A percentile compares a stretch with the other conserved stretches of the same genome.
These are phyloP conservation scores for Apeira syringaria DNA, from an alignment of 2,888 invertebrate species.

Conservation along the genomic window DNA sequence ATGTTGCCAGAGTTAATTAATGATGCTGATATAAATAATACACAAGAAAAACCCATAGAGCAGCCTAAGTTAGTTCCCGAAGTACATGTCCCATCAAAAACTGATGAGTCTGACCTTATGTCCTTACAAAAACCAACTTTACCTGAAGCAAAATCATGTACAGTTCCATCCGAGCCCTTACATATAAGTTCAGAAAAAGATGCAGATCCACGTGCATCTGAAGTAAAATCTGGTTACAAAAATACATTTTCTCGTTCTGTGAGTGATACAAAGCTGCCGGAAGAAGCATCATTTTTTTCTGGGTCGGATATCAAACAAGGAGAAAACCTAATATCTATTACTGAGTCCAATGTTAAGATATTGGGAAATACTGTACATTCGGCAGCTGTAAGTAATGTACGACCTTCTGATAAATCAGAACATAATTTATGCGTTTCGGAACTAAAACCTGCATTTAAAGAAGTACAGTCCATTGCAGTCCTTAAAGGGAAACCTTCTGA, in stretches of 20 bases:
- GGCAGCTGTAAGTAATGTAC: neutral
- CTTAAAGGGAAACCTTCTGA: slow-evolving; percentile 2
- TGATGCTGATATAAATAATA: neutral
- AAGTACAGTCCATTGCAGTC: neutral
- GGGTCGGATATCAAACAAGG: neutral
- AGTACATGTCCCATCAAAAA: neutral
- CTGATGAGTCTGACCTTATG: neutral
- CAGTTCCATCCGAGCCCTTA: neutral
- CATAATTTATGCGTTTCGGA: neutral
- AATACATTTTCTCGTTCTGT: neutral
- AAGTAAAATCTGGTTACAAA: neutral
- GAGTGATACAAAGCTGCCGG: neutral
- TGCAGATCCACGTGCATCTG: neutral
- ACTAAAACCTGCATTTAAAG: neutral
- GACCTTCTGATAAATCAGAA: neutral
- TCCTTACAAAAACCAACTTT: neutral
- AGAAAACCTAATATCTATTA: neutral
- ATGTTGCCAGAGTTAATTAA: neutral
- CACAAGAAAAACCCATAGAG: neutral
- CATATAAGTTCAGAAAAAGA: neutral
- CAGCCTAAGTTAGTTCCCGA: neutral
- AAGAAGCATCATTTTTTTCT: neutral
- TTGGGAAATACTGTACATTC: neutral
- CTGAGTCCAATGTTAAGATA: neutral
- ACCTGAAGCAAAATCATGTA: neutral